phyloP scores from a whole-genome alignment of 2,888 invertebrate genomes.

The Phlogophora meticulosa region DNA sequence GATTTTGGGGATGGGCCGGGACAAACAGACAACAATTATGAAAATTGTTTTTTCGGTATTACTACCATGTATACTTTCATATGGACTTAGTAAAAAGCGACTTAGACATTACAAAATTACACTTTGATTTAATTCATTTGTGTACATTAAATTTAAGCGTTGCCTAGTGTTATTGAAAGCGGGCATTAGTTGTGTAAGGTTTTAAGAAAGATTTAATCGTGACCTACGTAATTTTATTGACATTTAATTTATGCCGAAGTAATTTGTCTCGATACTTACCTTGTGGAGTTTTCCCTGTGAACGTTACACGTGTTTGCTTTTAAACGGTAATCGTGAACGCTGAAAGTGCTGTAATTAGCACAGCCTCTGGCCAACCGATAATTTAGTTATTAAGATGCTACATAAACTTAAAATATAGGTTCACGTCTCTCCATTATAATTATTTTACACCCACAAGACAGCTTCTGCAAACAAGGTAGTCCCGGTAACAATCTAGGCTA shows the following conservation, averaged over 20 bases:
- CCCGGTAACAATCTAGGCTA: not conserved
- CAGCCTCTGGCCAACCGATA: constrained; percentile 4
- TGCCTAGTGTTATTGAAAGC: no score
- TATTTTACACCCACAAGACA: not conserved
- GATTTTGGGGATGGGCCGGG: no score
- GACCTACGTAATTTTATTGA: constrained; percentile 1
- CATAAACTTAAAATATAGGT: constrained; percentile 15
- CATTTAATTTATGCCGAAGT: not conserved
- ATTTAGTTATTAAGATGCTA: constrained; percentile 28
- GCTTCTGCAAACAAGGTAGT: not conserved
- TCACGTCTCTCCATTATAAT: not conserved
- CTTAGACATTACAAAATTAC: no score
- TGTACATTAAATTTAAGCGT: no score
- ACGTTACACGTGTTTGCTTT: constrained; percentile 29
- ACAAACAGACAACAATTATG: no score
- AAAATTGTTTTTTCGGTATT: no score
- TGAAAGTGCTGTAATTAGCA: constrained; percentile 25
- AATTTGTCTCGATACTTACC: not conserved
- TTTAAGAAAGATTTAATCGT: not conserved
- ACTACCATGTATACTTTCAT: no score
- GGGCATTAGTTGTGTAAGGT: not conserved
- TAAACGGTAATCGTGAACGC: not conserved
- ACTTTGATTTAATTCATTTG: no score
- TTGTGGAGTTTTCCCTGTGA: not conserved
- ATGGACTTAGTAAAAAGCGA: no score